phyloP scores from a whole-genome alignment of 2,797 vertebrate species.

The Salmo trutta region DNA sequence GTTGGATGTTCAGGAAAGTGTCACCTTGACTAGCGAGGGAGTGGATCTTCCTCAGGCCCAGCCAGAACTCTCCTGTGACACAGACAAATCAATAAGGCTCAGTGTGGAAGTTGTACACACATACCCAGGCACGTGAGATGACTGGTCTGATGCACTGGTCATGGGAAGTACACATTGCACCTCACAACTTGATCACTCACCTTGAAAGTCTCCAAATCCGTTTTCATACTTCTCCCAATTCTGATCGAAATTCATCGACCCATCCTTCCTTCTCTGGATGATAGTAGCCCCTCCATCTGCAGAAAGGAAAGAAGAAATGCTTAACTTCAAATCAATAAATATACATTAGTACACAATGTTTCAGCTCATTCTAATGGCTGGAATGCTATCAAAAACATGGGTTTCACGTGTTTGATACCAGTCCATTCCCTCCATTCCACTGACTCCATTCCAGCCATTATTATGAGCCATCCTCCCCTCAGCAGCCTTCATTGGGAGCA shows the following conservation, averaged over 20 bases:
- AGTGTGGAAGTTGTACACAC: not conserved
- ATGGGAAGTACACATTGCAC: not conserved
- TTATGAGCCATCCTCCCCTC: conserved; percentile 57
- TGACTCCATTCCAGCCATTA: conserved; percentile 26
- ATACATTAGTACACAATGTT: conserved; percentile 29
- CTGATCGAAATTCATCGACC: conserved; percentile 88
- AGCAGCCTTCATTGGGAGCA: not conserved
- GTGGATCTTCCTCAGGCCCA: conserved; percentile 84
- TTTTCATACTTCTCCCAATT: conserved; percentile 85
- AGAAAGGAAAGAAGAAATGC: not conserved
- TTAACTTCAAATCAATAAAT: not conserved
- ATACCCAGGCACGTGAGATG: not conserved
- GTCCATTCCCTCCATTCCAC: too few species aligned
- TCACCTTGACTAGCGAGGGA: conserved; percentile 74
- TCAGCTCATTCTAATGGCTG: conserved; percentile 19
- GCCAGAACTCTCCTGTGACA: conserved; percentile 87
- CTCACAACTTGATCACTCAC: conserved; percentile 67
- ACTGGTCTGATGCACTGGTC: too few species aligned
- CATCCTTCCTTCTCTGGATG: conserved; percentile 83
- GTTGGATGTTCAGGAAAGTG: conserved; percentile 80
- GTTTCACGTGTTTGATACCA: too few species aligned
- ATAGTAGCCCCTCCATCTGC: conserved; percentile 82
- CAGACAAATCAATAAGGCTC: not conserved
- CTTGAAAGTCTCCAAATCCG: conserved; percentile 86
- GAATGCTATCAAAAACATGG: too few species aligned